phyloP scores from a whole-genome alignment of 2,888 invertebrate species.

The Phasia obesa region DNA sequence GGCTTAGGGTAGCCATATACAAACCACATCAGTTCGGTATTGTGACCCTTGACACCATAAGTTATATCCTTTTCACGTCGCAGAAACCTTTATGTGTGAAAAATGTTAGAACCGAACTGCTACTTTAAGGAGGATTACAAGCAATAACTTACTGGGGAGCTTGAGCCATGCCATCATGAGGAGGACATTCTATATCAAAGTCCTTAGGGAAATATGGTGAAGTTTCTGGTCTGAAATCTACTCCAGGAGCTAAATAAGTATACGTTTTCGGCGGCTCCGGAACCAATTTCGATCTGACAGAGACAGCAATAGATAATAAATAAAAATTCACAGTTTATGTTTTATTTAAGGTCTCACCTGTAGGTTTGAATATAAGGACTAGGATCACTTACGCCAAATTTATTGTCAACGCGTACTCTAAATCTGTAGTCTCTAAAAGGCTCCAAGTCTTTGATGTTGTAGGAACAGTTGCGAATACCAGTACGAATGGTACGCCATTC shows the following conservation, averaged over 20 bases:
- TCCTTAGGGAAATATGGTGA: slow-evolving; percentile 95
- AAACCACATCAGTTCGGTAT: slow-evolving; percentile 95
- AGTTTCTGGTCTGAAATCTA: slow-evolving; percentile 92
- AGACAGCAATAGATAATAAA: background rate
- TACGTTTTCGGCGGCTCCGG: slow-evolving; percentile 91
- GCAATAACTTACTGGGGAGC: slow-evolving; percentile 85
- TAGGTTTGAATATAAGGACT: slow-evolving; percentile 94
- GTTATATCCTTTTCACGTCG: slow-evolving; percentile 93
- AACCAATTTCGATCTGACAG: slow-evolving; percentile 87
- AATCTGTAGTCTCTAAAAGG: slow-evolving; percentile 98
- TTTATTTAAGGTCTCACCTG: slow-evolving; percentile 74
- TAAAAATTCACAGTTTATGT: background rate
- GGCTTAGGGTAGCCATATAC: slow-evolving; percentile 98
- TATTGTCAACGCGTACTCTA: slow-evolving; percentile 97
- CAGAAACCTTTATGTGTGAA: slow-evolving; percentile 85
- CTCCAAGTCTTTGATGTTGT: slow-evolving; percentile 94
- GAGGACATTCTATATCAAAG: slow-evolving; percentile 94
- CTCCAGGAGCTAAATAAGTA: slow-evolving; percentile 90
- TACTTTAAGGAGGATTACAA: background rate
- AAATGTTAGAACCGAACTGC: background rate
- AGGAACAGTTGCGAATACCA: slow-evolving; percentile 93
- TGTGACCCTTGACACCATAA: slow-evolving; percentile 96
- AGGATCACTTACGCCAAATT: slow-evolving; percentile 97
- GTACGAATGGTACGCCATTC: slow-evolving; percentile 95
- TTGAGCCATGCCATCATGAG: slow-evolving; percentile 92